phyloP scores from a whole-genome alignment of 2,113 vertebrate species.

The Carettochelys insculpta region DNA sequence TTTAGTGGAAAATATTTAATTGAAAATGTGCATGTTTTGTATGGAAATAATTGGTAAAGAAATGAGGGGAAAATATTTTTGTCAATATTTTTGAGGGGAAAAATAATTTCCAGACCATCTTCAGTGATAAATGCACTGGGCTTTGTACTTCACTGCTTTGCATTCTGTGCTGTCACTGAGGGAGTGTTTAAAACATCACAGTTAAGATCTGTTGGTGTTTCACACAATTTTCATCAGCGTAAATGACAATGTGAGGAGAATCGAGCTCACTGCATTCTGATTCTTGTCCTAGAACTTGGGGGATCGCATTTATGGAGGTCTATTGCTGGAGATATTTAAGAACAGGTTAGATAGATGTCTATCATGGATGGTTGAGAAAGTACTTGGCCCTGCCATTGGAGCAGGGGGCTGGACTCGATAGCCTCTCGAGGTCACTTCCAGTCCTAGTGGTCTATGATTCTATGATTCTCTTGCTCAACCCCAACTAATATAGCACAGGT shows the following conservation, averaged over 20 bases:
- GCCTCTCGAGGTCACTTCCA: no score
- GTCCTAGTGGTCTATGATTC: no score
- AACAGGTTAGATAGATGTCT: no score
- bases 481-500: not conserved
- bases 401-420: no score
- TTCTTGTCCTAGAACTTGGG: not conserved
- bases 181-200: fast-evolving
- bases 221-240: not conserved
- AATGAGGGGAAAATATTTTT: not conserved
- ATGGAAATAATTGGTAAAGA: not conserved
- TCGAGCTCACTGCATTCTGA: not conserved
- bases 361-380: no score
- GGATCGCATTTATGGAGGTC: not conserved
- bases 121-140: not conserved
- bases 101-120: not conserved
- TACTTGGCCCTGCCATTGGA: no score
- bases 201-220: fast-evolving
- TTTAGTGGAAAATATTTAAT: not conserved
- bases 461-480: not conserved
- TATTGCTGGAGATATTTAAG: no score
- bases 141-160: not conserved
- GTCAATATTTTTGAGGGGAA: not conserved
- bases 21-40: not conserved
- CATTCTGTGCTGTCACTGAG: not conserved
- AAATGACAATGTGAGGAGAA: not conserved